Evolutionary conservation across 2,113 vertebrate genomes (phyloP), one percentile per base, ranked within the genome.

Genomic region (Chaetorhynchus papuensis): DNA sequence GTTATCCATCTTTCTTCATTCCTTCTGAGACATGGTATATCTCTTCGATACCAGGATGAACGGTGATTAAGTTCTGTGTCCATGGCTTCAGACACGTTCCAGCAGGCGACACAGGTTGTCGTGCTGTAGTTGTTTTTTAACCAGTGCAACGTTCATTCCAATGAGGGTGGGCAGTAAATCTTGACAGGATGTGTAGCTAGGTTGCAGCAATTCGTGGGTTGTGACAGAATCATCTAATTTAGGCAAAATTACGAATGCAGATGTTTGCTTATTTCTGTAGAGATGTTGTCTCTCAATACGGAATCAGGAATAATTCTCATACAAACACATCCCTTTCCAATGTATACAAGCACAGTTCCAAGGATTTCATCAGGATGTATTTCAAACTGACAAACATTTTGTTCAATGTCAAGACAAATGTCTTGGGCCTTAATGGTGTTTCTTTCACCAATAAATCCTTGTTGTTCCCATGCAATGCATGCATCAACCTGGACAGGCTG

Each of bases 11-110:
- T 65, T 72, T 44, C 37, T 52, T 59, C 33, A n/a, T 47, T 68
- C n/a, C 61, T 54, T 61, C 54, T 54, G 35, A 54, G 47, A 18
- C 20, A 27, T 11, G 11, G 10, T 54, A 10, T 35, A 47, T 28
- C 30, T 60, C 30, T 76, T 54, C 47, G 54, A 16, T 7, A 35
- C 9, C 11, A 12, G 27, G 22, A 61, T 13, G 11, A 35, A 61
- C 0, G 0, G 17, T 68, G 24, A 41, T 68, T 82, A 66, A 45
- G 20, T 39, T 47, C n/a, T 47, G 54, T 15, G 30, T 54, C 26
- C 41, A 13, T 24, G 42, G 21, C 7, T 54, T 54, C 26, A 13
- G 26, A 27, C 0, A 1, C 0, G 0, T 15, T 70, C 23, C 47
- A 54, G n/a, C 39, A 70, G 64, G 17, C 3, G 6, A 47, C 16